Evolutionary conservation across 1,140 invertebrate genomes (phyloP).

Genomic region (Periplaneta americana): DNA sequence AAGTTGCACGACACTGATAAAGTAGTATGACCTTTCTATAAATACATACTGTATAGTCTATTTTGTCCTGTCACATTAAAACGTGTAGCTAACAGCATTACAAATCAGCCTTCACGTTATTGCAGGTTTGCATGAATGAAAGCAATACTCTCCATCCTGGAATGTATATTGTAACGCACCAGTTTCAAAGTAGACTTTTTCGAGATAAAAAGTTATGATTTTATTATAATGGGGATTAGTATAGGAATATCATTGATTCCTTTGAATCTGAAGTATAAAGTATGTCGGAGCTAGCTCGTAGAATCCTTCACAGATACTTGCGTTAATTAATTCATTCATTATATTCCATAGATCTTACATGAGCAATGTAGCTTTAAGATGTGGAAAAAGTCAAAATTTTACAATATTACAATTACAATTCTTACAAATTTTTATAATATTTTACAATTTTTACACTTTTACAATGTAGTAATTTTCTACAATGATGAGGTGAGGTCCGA

Average conservation of each 20-base stretch:
- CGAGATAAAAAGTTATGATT: neutral
- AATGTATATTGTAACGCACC: neutral
- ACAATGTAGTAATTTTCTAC: too few relatives aligned
- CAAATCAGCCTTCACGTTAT: neutral
- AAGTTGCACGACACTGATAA: neutral
- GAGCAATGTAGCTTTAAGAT: too few relatives aligned
- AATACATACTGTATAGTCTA: neutral
- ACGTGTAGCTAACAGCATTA: neutral
- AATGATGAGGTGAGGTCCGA: too few relatives aligned
- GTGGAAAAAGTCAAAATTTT: too few relatives aligned
- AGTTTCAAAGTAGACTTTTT: neutral
- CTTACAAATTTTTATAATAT: too few relatives aligned
- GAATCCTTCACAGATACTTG: neutral
- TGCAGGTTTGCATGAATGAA: neutral
- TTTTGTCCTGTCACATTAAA: neutral
- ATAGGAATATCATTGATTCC: neutral
- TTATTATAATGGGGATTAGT: neutral
- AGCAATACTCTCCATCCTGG: neutral
- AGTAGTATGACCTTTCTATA: neutral
- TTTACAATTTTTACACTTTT: too few relatives aligned
- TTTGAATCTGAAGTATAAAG: neutral
- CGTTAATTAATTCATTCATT: too few relatives aligned
- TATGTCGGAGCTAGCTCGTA: neutral
- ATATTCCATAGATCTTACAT: too few relatives aligned
- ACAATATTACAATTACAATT: too few relatives aligned